A percentile compares a stretch with the other conserved stretches of the same genome.
These are phyloP conservation scores for Drosophila arizonae DNA, from an alignment of 1,140 invertebrate species.

Conservation along the genomic window DNA sequence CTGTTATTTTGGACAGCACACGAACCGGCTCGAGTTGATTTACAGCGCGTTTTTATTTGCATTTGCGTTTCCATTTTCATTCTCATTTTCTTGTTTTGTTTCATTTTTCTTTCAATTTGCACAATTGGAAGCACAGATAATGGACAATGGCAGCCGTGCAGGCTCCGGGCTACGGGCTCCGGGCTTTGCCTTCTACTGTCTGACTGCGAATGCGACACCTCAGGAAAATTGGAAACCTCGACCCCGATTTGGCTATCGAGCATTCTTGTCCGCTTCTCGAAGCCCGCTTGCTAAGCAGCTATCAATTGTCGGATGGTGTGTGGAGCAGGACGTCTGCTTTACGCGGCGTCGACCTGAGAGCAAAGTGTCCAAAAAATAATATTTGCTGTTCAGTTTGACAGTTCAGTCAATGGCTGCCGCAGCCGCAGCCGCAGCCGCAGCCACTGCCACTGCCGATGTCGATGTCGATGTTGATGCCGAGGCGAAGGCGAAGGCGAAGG, in stretches of 20 bases:
- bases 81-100: slow-evolving; percentile 11
- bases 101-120: slow-evolving; percentile 55
- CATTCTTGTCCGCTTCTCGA: slow-evolving; percentile 13
- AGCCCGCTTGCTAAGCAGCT: slow-evolving; percentile 23
- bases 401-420: slow-evolving; percentile 59
- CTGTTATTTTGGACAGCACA: slow-evolving; percentile 46
- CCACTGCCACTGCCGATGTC: slow-evolving; percentile 34
- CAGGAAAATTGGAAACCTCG: slow-evolving; percentile 43
- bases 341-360: slow-evolving; percentile 77
- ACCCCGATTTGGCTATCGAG: slow-evolving; percentile 17
- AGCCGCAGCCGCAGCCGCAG: slow-evolving; percentile 33
- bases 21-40: slow-evolving; percentile 65
- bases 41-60: slow-evolving; percentile 39
- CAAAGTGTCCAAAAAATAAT: slow-evolving; percentile 82
- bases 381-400: slow-evolving; percentile 81
- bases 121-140: slow-evolving; percentile 68
- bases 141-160: slow-evolving; percentile 18
- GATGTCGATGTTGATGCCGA: not conserved
- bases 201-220: slow-evolving; percentile 54
- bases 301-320: slow-evolving; percentile 47
- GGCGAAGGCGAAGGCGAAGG: slow-evolving; percentile 26
- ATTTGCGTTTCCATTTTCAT: not conserved
- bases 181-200: slow-evolving; percentile 23
- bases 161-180: slow-evolving; percentile 5
- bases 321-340: slow-evolving; percentile 63